Conservation (phyloP, 2,113 vertebrate genomes). For the Phrynosoma platyrhinos region DNA sequence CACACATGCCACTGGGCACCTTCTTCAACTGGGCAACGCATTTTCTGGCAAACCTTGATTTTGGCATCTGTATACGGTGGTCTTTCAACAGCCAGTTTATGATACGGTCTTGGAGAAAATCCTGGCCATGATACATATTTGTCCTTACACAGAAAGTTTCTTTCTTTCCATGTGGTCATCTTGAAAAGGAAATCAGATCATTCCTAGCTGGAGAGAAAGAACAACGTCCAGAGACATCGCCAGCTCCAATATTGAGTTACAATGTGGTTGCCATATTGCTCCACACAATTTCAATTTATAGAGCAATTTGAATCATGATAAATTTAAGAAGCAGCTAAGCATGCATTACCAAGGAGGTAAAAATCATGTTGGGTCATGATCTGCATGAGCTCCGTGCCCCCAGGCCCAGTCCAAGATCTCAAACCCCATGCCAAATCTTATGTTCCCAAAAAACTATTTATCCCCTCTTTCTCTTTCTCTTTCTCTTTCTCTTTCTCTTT, state of each 20-base stretch:
- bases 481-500: no score
- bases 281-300: background rate
- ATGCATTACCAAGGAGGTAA: background rate
- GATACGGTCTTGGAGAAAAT: slow-evolving; percentile 51
- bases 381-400: no score
- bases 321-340: background rate
- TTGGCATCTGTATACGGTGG: slow-evolving; percentile 55
- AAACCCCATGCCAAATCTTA: no score
- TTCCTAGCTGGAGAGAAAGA: slow-evolving; percentile 35
- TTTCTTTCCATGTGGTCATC: slow-evolving; percentile 7
- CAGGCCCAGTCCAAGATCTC: no score
- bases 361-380: no score
- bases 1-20: slow-evolving; percentile 25
- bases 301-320: background rate
- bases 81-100: slow-evolving; percentile 34
- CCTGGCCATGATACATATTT: slow-evolving; percentile 34
- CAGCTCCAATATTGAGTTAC: background rate
- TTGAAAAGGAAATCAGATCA: background rate
- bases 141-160: slow-evolving; percentile 41
- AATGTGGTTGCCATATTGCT: background rate
- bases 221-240: background rate
- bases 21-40: slow-evolving; percentile 7
- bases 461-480: no score
- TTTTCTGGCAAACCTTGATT: slow-evolving; percentile 36
- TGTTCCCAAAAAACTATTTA: no score